Conservation (phyloP, 2,113 vertebrate genomes). For the Balaeniceps rex region DNA sequence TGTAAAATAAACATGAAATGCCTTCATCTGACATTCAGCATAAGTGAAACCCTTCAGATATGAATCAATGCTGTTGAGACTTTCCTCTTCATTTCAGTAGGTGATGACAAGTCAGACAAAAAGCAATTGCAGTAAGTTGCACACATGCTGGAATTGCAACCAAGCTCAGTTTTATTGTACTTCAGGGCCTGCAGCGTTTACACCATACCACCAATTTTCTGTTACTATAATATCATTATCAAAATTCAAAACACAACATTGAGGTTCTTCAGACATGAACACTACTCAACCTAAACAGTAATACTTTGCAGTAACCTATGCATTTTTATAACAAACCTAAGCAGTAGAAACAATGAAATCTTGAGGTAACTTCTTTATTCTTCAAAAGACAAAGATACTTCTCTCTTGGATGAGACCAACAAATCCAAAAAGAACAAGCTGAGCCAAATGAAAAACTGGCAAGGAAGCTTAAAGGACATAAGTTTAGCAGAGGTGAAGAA, state of each 20-base stretch:
- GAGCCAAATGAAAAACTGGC: background rate
- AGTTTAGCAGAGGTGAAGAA: background rate
- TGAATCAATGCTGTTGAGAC: background rate
- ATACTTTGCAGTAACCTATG: background rate
- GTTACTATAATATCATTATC: background rate
- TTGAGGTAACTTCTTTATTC: background rate
- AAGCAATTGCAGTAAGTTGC: background rate
- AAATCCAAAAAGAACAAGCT: background rate
- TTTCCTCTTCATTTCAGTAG: conserved; percentile 11
- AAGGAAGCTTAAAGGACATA: background rate
- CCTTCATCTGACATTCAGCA: background rate
- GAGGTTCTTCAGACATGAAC: background rate
- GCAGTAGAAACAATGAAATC: background rate
- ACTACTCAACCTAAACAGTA: background rate
- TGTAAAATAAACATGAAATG: background rate
- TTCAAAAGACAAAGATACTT: background rate
- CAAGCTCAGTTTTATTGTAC: background rate
- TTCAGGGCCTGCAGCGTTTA: background rate
- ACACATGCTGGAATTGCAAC: background rate
- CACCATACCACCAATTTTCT: background rate
- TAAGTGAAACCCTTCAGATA: background rate
- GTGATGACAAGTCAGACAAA: background rate
- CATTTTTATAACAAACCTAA: background rate
- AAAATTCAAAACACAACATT: background rate
- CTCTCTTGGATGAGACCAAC: background rate